Percentiles rank a stretch among this genome's conserved stretches.
phyloP scores from a whole-genome alignment of 2,113 vertebrate genomes.

The Corythornis cristatus region DNA sequence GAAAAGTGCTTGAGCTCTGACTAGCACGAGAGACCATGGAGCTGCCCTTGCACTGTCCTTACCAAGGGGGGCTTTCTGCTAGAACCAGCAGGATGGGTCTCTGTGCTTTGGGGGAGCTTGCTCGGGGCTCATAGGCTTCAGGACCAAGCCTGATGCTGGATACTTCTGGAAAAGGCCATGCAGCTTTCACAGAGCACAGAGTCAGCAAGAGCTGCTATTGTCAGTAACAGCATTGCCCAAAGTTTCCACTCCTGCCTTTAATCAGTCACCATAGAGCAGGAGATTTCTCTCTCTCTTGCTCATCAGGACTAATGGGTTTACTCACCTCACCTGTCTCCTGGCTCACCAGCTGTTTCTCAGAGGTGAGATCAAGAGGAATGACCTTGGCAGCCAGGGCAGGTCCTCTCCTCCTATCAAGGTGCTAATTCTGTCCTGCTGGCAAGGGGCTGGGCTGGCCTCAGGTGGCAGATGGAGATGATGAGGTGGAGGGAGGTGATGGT shows the following conservation, averaged over 20 bases:
- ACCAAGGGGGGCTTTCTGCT: not conserved
- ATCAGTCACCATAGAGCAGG: fast-evolving
- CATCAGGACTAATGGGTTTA: not conserved
- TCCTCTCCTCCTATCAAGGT: not conserved
- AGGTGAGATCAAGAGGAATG: not conserved
- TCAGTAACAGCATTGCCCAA: not conserved
- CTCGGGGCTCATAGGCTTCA: not conserved
- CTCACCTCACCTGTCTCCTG: not conserved
- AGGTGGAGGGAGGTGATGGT: not conserved
- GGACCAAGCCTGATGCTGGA: too few relatives aligned
- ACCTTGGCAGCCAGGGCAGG: not conserved
- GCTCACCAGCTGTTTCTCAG: not conserved
- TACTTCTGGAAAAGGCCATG: fast-evolving
- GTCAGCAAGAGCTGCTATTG: not conserved
- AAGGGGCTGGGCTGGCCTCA: fast-evolving
- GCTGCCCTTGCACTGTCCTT: fast-evolving
- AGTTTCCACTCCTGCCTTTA: not conserved
- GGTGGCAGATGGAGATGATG: not conserved
- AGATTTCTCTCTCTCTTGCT: not conserved
- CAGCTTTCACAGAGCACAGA: not conserved
- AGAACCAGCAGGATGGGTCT: fast-evolving
- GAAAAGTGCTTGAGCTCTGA: fast-evolving
- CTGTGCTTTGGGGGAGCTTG: not conserved
- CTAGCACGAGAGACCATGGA: fast-evolving
- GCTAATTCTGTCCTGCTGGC: not conserved